Percentiles rank a stretch among this genome's conserved stretches.
Evolutionary conservation across 2,797 vertebrate genomes (phyloP).

Genomic region (Novumbra hubbsi): DNA sequence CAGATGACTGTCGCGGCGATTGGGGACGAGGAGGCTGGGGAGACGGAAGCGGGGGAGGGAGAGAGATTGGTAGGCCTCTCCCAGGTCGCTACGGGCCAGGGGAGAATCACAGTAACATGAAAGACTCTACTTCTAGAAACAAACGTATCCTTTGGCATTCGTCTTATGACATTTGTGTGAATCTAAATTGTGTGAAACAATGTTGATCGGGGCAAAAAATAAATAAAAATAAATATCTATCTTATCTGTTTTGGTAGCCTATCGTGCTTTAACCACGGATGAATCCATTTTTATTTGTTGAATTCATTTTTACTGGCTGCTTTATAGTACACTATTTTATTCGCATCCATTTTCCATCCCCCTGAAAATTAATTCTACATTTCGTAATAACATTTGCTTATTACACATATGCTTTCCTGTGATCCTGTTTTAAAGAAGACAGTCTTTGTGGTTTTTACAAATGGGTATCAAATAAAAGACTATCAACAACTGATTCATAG

Average conservation of each 20-base stretch:
- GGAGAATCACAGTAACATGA: conserved; percentile 68
- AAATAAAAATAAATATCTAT: too few species aligned
- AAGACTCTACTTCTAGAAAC: conserved; percentile 78
- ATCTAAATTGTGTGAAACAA: not conserved
- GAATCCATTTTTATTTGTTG: too few species aligned
- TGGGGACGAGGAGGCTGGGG: conserved; percentile 73
- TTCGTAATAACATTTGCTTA: not conserved
- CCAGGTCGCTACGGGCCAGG: conserved; percentile 66
- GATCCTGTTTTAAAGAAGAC: not conserved
- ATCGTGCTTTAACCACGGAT: too few species aligned
- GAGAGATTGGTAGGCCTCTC: conserved; percentile 63
- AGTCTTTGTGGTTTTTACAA: too few species aligned
- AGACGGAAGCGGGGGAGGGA: conserved; percentile 31
- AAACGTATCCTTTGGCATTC: conserved; percentile 82
- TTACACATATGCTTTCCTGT: not conserved
- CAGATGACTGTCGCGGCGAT: conserved; percentile 71
- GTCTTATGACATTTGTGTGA: not conserved
- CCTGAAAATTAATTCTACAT: not conserved
- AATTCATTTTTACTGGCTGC: too few species aligned
- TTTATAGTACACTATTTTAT: not conserved
- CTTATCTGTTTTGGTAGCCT: too few species aligned
- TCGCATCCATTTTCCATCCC: not conserved
- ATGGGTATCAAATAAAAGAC: too few species aligned
- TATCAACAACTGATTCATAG: not conserved
- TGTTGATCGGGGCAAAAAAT: not conserved